phyloP scores from a whole-genome alignment of 2,888 invertebrate species.

The Peribatodes rhomboidaria region DNA sequence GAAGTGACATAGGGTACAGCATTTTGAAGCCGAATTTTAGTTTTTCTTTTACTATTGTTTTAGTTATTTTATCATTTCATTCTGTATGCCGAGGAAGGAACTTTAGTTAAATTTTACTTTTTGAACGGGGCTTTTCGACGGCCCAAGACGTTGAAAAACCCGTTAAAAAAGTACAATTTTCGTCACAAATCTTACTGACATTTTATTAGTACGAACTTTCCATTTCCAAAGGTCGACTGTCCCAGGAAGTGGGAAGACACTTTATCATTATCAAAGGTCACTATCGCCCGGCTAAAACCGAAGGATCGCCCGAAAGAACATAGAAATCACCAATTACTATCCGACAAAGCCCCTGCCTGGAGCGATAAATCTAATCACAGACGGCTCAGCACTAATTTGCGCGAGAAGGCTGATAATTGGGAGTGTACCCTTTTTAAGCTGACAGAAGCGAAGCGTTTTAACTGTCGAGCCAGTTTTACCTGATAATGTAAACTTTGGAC shows the following conservation, averaged over 20 bases:
- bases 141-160: too few species aligned
- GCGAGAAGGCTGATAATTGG: conserved; percentile 28
- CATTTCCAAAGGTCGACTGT: not conserved
- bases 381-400: conserved; percentile 35
- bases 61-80: too few species aligned
- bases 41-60: too few species aligned
- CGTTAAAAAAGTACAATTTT: too few species aligned
- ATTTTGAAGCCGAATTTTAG: too few species aligned
- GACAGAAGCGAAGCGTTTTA: not conserved
- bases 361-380: conserved; percentile 39
- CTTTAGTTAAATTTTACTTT: too few species aligned
- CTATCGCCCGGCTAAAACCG: conserved; percentile 11
- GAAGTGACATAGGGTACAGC: too few species aligned
- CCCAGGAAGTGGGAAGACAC: not conserved
- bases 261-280: conserved; percentile 10
- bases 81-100: too few species aligned
- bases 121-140: too few species aligned
- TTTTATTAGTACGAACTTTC: not conserved
- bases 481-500: too few species aligned
- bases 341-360: conserved; percentile 24
- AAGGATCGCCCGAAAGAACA: conserved; percentile 8
- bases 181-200: not conserved
- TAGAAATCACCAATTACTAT: conserved; percentile 20
- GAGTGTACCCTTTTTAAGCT: not conserved
- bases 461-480: too few species aligned